A percentile compares a stretch with the other conserved stretches of the same genome.
phyloP scores from a whole-genome alignment of 2,888 invertebrate genomes.

The Drosophila dives region DNA sequence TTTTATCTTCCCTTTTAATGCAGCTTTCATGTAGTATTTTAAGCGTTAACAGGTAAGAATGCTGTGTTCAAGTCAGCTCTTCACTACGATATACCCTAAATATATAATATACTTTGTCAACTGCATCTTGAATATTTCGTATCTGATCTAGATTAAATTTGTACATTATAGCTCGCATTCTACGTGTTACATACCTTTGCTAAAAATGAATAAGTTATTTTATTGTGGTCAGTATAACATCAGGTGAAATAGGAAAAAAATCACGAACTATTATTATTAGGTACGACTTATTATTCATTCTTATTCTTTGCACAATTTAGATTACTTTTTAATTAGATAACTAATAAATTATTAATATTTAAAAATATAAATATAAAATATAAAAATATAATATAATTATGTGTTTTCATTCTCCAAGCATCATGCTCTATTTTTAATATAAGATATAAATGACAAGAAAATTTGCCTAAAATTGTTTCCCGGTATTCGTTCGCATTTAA shows the following conservation, averaged over 20 bases:
- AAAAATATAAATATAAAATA: background rate
- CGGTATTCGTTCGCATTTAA: conserved; percentile 2
- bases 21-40: conserved; percentile 13
- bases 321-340: background rate
- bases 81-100: background rate
- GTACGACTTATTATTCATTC: no score
- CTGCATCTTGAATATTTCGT: background rate
- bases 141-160: background rate
- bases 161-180: background rate
- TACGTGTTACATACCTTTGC: background rate
- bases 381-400: background rate
- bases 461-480: conserved; percentile 7
- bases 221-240: background rate
- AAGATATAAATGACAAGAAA: background rate
- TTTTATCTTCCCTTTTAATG: conserved; percentile 10
- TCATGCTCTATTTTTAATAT: conserved; percentile 4
- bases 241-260: background rate
- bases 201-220: background rate
- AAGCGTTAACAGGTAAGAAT: background rate
- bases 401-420: conserved; percentile 9
- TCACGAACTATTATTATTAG: no score
- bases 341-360: background rate
- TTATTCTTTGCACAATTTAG: background rate
- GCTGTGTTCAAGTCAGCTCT: background rate
- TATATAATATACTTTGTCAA: background rate